These are phyloP conservation scores for Poeciliopsis paucimaculata DNA, from an alignment of 2,797 vertebrate species.

Conservation along the genomic window DNA sequence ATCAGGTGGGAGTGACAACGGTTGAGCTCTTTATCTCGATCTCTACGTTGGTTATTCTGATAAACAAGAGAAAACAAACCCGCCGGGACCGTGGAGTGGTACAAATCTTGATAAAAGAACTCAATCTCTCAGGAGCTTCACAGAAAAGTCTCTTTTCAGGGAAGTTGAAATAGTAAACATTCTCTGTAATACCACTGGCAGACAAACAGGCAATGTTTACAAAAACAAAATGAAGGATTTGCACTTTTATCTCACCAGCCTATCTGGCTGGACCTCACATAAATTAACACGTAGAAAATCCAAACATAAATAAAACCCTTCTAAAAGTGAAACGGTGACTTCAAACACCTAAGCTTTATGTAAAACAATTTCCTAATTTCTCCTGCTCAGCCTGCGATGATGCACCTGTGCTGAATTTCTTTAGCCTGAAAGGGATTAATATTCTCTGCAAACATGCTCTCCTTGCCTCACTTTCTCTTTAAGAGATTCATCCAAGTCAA, in stretches of 20 bases:
- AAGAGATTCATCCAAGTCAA: conserved; percentile 51
- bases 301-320: not conserved
- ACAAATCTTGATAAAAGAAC: not conserved
- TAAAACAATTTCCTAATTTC: conserved; percentile 2
- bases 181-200: not conserved
- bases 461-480: conserved; percentile 30
- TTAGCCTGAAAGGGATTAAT: conserved; percentile 8
- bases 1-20: not conserved
- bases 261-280: not conserved
- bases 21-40: not conserved
- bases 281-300: not conserved
- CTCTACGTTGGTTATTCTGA: not conserved
- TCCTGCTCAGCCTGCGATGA: not conserved
- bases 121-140: not conserved
- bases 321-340: not conserved
- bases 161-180: not conserved
- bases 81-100: not conserved
- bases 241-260: not conserved
- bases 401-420: conserved; percentile 22
- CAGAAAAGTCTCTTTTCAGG: not conserved
- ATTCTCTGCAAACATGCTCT: conserved; percentile 12
- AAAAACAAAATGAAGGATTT: not conserved
- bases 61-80: not conserved
- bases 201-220: not conserved
- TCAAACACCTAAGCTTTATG: not conserved